Evolutionary conservation across 2,113 vertebrate genomes (phyloP), one percentile per base, ranked within the genome.

Genomic region (Pterocles orientalis): DNA sequence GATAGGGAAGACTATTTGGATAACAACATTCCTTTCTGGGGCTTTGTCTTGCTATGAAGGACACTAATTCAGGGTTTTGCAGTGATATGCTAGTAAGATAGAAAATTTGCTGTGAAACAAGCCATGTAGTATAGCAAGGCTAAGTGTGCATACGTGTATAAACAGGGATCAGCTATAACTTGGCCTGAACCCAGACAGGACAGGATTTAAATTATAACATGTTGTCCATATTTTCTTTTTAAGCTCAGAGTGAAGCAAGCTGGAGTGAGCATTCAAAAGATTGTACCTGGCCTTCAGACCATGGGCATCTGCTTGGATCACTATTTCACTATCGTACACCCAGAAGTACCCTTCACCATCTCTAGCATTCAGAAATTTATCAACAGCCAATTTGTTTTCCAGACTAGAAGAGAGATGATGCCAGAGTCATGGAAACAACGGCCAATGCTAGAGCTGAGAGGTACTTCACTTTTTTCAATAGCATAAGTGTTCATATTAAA

Each of bases 341-440:
- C 95, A 69, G 97, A 98, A 94, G 95, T 98, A 16, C 97, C 97
- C 78, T 98, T 98, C 86, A 98, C 88, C 94, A 97, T 98, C 81
- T 96, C 92, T 47, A 95, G 97, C 94, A 97, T 98, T 94, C 97
- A 97, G 96, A 97, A 98, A 92, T 98, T 97, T 94, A 98, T 98
- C 97, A 98, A 97, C 88, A 98, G 97, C 88, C 97, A 97, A n/a
- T 98, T 98, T 96, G 97, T 98, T 76, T 98, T 98, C 95, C 96
- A 94, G 71, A 98, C 98, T 34, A 96, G 91, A 78, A 97, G 97
- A 94, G 97, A 98, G 71, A 97, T 97, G 97, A 97, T 98, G 96
- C 97, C 98, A 70, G 89, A 97, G 82, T 97, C 95, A 16, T 98
- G 97, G 97, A 98, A 78, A 70, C 76, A 97, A n/a, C 90, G 97